Conservation (phyloP, 1,140 invertebrate genomes). For the Lucilia cuprina region DNA sequence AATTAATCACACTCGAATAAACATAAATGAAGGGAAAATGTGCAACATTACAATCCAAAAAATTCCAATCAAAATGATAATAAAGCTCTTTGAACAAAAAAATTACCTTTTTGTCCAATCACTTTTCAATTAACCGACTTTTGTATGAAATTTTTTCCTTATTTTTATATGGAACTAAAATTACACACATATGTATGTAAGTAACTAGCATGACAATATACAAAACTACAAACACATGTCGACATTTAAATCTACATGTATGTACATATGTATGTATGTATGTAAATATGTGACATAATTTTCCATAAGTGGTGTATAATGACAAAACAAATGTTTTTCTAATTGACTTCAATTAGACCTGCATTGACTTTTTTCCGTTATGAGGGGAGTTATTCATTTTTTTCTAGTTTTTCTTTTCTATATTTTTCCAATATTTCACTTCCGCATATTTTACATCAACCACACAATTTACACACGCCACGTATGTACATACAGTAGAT, state of each 20-base stretch:
- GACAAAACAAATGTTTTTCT: constrained; percentile 34
- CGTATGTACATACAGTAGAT: too few relatives aligned
- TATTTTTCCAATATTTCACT: background rate
- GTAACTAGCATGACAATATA: background rate
- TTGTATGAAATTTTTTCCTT: background rate
- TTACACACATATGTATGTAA: background rate
- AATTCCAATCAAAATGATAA: background rate
- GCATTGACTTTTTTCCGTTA: constrained; percentile 15
- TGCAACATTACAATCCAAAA: too few relatives aligned
- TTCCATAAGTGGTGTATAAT: constrained; percentile 15
- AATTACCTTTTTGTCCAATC: background rate
- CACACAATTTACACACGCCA: too few relatives aligned
- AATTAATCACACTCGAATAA: too few relatives aligned
- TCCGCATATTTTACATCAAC: background rate
- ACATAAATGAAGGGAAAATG: too few relatives aligned
- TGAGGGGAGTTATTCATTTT: background rate
- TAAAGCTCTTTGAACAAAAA: background rate
- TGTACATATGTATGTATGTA: background rate
- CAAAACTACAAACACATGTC: background rate
- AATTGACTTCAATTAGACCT: constrained; percentile 31
- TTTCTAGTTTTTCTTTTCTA: background rate
- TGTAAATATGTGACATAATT: constrained; percentile 1
- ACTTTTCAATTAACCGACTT: background rate
- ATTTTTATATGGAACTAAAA: background rate
- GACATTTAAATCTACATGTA: background rate